phyloP scores from a whole-genome alignment of 2,113 vertebrate genomes.

The Tachycineta bicolor region DNA sequence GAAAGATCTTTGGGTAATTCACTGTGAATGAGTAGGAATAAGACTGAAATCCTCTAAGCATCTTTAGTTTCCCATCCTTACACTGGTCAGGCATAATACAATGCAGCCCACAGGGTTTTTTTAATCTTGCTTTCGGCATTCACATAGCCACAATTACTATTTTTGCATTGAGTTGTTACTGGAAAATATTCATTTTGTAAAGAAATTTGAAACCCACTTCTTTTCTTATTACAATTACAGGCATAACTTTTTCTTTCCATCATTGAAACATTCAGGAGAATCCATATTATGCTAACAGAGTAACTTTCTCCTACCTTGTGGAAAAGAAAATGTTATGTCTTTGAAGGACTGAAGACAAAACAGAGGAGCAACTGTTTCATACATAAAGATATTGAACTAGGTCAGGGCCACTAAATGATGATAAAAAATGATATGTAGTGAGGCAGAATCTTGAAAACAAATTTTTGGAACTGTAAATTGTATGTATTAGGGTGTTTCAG shows the following conservation, averaged over 20 bases:
- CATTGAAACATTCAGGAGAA: background rate
- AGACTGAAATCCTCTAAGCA: background rate
- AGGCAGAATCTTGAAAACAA: background rate
- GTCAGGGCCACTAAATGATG: background rate
- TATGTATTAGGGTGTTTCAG: background rate
- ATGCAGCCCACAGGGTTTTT: background rate
- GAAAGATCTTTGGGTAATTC: background rate
- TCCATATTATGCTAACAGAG: background rate
- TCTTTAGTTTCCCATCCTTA: background rate
- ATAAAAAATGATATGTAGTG: background rate
- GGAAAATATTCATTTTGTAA: background rate
- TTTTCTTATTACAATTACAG: background rate
- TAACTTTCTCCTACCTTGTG: background rate
- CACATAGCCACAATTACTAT: background rate
- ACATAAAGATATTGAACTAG: background rate
- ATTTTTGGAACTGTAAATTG: background rate
- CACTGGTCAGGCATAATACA: accelerated
- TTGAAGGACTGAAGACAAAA: constrained; percentile 33
- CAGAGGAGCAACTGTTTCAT: background rate
- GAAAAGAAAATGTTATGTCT: constrained; percentile 32
- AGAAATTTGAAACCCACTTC: background rate
- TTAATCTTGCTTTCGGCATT: background rate
- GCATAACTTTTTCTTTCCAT: background rate
- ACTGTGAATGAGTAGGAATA: background rate
- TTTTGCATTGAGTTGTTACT: background rate